Conservation (phyloP, 2,888 invertebrate genomes). For the Yponomeuta sedellus region DNA sequence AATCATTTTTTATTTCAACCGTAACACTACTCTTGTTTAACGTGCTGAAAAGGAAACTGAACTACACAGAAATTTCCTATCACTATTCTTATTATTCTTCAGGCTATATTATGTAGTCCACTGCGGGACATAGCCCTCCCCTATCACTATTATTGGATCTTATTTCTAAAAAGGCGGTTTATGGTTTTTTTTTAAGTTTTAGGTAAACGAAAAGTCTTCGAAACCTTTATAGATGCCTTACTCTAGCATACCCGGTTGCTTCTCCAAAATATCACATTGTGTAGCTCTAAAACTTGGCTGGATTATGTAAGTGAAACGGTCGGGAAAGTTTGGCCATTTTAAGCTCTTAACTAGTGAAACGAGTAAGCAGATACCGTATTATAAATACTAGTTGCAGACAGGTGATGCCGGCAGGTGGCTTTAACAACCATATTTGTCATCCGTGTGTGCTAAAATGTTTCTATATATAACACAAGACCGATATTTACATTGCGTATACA, state of each 20-base stretch:
- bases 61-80: no score
- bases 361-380: conserved; percentile 13
- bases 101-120: no score
- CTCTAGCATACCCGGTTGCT: neutral
- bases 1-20: no score
- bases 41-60: no score
- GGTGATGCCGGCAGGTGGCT: conserved; percentile 56
- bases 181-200: no score
- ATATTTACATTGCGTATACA: conserved; percentile 31
- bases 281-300: conserved; percentile 2
- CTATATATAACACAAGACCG: conserved; percentile 53
- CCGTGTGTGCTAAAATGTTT: conserved; percentile 51
- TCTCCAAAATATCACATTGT: conserved; percentile 1
- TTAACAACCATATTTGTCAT: conserved; percentile 67
- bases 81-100: no score
- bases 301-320: conserved; percentile 9
- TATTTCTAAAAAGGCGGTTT: no score
- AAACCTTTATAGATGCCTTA: neutral
- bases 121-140: no score
- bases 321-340: conserved; percentile 12
- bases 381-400: conserved; percentile 38
- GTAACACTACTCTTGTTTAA: no score
- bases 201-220: no score
- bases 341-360: conserved; percentile 14
- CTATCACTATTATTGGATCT: no score